Evolutionary conservation across 2,113 vertebrate species (phyloP), one percentile per base, ranked within the genome.

Genomic region (Pachyramphus minor): DNA sequence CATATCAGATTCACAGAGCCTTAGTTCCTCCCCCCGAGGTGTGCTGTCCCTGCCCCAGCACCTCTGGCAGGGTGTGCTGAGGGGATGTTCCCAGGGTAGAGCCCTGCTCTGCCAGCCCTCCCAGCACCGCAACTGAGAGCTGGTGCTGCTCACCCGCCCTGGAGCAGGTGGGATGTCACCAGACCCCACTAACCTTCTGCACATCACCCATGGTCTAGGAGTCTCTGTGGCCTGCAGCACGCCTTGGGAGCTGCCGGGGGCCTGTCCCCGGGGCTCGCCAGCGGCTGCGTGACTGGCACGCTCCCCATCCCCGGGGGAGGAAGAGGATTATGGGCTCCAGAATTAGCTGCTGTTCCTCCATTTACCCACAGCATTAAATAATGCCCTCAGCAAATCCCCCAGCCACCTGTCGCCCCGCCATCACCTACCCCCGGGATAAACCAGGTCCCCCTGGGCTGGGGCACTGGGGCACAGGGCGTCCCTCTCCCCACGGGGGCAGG

Each of bases 341-440:
- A 98, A 98, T 99, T 99, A 99, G 98, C 98, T 95, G 93, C 95
- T 96, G 96, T 97, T 96, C 98, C 97, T 97, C 94, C 97, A 96
- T 98, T 98, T 98, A 98, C 97, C 93, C 87, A 67, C 97, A 93
- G 98, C 97, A 97, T 97, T 99, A 98, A 98, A 96, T 98, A 98
- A 98, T 99, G 98, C 98, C 98, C 97, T 98, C 97, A 42, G 98
- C 98, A 98, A 97, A 99, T 99, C 98, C 97, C 91, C 92, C 76
- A 84, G 97, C 98, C 98, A 99, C 98, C 98, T 99, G 98, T 98
- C 98, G 4, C 91, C 79, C 73, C 19, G 11, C 64, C 39, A 1
- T 69, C 53, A 25, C 94, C 74, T 75, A 30, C 75, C 68, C 58
- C 33, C 12, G 0, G 83, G 80, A 84, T 86, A 90, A 93, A 53